These are phyloP conservation scores for Heliconius hermathena DNA, from an alignment of 1,140 invertebrate genomes.

Conservation along the genomic window DNA sequence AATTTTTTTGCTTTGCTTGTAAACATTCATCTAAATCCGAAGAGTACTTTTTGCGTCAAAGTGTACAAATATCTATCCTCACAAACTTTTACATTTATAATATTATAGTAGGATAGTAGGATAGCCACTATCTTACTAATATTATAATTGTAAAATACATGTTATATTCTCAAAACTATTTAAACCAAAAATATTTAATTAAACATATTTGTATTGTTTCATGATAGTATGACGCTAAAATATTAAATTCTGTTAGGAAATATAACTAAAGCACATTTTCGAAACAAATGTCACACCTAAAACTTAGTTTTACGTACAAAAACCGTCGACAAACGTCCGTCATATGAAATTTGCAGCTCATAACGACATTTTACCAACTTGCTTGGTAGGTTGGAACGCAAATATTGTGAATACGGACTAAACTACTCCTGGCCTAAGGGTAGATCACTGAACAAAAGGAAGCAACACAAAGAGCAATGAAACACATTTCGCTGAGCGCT, in stretches of 20 bases:
- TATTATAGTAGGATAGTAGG: no score
- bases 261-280: not conserved
- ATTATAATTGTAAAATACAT: no score
- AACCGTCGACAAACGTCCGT: constrained; percentile 15
- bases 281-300: not conserved
- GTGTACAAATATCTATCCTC: no score
- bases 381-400: constrained; percentile 34
- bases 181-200: not conserved
- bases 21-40: no score
- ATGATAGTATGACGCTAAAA: not conserved
- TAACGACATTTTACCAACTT: constrained; percentile 21
- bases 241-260: not conserved
- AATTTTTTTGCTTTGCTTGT: no score
- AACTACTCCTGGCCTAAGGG: constrained; percentile 53
- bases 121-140: no score
- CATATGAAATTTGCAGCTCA: constrained; percentile 6
- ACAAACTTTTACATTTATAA: no score
- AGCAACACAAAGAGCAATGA: constrained; percentile 73
- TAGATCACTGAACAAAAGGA: constrained; percentile 72
- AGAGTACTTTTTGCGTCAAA: no score
- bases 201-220: not conserved
- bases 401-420: constrained; percentile 50
- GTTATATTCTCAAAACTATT: not conserved
- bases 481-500: constrained; percentile 71
- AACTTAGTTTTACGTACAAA: not conserved